Conservation (phyloP, 2,113 vertebrate genomes). For the Pelusios castaneus region DNA sequence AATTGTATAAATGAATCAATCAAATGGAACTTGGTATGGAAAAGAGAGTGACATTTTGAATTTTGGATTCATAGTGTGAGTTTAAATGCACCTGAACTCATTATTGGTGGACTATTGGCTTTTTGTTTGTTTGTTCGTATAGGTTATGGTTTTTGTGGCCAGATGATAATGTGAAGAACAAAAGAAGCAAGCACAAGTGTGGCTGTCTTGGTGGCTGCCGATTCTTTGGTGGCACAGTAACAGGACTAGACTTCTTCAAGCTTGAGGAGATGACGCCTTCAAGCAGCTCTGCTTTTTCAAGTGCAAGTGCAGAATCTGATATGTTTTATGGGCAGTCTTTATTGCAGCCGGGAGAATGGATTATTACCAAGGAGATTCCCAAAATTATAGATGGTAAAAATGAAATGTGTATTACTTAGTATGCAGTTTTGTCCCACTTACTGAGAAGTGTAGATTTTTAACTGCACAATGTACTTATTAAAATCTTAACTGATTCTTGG, state of each 20-base stretch:
- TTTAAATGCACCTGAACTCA: not conserved
- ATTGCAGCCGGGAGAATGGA: constrained; percentile 94
- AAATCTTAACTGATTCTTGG: not conserved
- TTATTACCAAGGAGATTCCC: constrained; percentile 90
- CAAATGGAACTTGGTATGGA: not conserved
- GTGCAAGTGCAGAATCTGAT: constrained; percentile 85
- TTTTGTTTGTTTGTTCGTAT: not conserved
- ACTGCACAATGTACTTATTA: not conserved
- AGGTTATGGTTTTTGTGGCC: constrained; percentile 99
- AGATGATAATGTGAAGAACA: constrained; percentile 87
- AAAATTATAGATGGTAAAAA: constrained; percentile 89
- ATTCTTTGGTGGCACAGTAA: constrained; percentile 92
- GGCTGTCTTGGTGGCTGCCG: constrained; percentile 96
- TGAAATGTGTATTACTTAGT: not conserved
- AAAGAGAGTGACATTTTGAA: not conserved
- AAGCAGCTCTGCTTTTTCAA: constrained; percentile 92
- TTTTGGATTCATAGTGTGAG: not conserved
- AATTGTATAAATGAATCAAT: not conserved
- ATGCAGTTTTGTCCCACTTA: not conserved
- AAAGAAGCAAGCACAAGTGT: constrained; percentile 91
- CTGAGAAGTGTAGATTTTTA: not conserved
- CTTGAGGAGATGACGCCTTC: constrained; percentile 94
- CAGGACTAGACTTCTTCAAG: constrained; percentile 92
- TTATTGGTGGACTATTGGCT: not conserved
- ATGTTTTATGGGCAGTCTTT: constrained; percentile 97